These are phyloP conservation scores for Megaceryle torquata DNA, from an alignment of 2,113 vertebrate genomes.

Conservation along the genomic window DNA sequence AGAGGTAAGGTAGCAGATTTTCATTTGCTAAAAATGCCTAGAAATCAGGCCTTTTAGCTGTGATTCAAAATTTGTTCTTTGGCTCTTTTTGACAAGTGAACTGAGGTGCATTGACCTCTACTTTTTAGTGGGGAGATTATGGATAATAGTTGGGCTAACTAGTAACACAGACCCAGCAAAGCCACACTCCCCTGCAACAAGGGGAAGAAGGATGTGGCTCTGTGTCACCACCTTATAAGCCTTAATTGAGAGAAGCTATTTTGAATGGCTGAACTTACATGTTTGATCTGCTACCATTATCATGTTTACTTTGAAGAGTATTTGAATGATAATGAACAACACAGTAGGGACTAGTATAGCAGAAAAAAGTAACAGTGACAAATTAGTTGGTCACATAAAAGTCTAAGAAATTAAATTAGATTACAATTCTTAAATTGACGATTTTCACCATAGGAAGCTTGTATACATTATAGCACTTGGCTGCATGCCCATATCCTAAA, in stretches of 20 bases:
- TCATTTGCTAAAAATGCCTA: background rate
- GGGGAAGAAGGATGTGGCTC: rapidly evolving
- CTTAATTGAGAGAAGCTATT: background rate
- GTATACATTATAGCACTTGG: background rate
- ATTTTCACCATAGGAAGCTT: background rate
- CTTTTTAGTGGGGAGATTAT: background rate
- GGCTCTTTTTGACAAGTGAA: background rate
- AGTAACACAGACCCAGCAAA: background rate
- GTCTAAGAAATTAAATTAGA: background rate
- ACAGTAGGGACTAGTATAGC: background rate
- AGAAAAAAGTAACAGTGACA: background rate
- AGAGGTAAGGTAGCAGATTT: background rate
- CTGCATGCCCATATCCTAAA: background rate
- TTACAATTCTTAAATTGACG: background rate
- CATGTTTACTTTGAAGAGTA: background rate
- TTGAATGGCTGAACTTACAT: background rate
- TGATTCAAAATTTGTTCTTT: background rate
- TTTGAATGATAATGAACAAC: background rate
- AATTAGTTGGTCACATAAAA: background rate
- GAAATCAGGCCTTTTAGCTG: background rate
- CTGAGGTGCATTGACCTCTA: background rate
- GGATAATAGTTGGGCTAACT: background rate
- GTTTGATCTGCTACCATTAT: background rate
- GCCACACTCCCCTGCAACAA: rapidly evolving
- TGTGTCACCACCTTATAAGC: background rate